Conservation (phyloP, 2,888 invertebrate species). For the Tetragonula carbonaria region DNA sequence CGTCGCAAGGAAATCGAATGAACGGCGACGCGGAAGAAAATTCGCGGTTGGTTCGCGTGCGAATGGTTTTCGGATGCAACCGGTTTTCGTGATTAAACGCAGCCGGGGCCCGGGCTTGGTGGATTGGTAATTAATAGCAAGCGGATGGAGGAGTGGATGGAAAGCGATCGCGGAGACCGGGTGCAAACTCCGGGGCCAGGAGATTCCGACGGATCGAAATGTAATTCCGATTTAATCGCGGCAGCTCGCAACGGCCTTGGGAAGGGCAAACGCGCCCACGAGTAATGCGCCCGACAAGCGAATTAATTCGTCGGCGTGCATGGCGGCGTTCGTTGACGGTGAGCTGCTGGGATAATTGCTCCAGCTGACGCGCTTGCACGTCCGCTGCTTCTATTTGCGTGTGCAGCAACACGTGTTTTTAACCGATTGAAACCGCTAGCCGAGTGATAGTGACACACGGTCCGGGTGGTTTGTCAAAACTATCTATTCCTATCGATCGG, state of each 20-base stretch:
- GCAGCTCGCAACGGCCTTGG: slow-evolving; percentile 36
- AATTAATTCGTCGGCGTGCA: slow-evolving; percentile 58
- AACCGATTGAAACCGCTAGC: too few relatives aligned
- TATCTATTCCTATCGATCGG: too few relatives aligned
- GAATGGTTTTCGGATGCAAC: neutral
- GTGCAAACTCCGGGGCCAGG: neutral
- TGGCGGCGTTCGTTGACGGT: neutral
- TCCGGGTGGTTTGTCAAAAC: too few relatives aligned
- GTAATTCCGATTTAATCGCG: slow-evolving; percentile 65
- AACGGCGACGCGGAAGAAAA: neutral
- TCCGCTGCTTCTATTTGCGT: neutral
- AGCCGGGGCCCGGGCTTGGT: neutral
- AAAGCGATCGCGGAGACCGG: neutral
- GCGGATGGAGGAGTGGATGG: neutral
- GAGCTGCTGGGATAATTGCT: slow-evolving; percentile 46
- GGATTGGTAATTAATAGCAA: slow-evolving; percentile 45
- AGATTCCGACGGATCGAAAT: slow-evolving; percentile 51
- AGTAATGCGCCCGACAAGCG: slow-evolving; percentile 58
- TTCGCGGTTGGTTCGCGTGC: neutral
- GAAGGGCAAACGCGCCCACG: slow-evolving; percentile 49
- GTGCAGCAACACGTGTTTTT: too few relatives aligned
- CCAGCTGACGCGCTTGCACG: slow-evolving; percentile 32
- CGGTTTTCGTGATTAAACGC: slow-evolving; percentile 35
- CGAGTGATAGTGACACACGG: too few relatives aligned
- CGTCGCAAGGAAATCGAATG: neutral